These are phyloP conservation scores for Sorex fumeus DNA, from an alignment of 2,113 vertebrate genomes.

Conservation along the genomic window DNA sequence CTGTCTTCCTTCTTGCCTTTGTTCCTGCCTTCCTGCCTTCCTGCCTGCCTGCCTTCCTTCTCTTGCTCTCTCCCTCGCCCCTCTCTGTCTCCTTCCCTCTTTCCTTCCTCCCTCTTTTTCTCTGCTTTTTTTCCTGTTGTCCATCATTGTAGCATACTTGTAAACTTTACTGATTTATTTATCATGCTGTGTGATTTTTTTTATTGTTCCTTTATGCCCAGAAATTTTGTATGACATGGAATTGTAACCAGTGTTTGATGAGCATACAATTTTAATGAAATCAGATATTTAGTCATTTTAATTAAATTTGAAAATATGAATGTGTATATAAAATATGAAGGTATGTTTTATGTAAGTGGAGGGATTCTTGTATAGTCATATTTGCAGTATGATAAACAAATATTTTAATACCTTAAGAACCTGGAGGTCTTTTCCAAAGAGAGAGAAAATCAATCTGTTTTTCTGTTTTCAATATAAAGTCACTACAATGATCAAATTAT, in stretches of 20 bases:
- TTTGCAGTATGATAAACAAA: background rate
- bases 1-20: too few species aligned
- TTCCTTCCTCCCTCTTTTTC: too few species aligned
- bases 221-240: background rate
- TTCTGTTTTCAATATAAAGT: background rate
- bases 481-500: conserved; percentile 6
- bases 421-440: background rate
- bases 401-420: background rate
- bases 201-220: conserved; percentile 41
- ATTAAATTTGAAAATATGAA: conserved; percentile 22
- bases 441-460: conserved; percentile 26
- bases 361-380: background rate
- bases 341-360: background rate
- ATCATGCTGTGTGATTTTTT: background rate
- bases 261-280: background rate
- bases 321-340: background rate
- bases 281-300: conserved; percentile 34
- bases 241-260: background rate
- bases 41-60: too few species aligned
- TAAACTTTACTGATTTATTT: conserved; percentile 6
- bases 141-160: background rate
- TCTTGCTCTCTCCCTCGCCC: background rate
- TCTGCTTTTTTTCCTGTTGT: too few species aligned
- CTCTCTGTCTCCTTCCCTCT: conserved; percentile 5
- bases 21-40: too few species aligned